phyloP scores from a whole-genome alignment of 2,888 invertebrate species.

The Hylaea fasciaria region DNA sequence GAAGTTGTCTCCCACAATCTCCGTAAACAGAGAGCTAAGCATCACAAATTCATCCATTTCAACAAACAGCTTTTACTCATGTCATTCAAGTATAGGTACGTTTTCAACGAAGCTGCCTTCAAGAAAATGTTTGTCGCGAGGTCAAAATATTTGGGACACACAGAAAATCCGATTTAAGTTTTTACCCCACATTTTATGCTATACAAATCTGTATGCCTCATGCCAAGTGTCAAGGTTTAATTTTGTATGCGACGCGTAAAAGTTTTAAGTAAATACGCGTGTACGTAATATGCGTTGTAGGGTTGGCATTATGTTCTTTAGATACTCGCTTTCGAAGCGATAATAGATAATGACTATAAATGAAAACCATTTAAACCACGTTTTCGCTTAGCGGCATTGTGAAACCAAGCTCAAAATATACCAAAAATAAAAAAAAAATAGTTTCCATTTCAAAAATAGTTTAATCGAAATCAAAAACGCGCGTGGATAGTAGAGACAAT shows the following conservation, averaged over 20 bases:
- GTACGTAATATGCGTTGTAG: conserved; percentile 11
- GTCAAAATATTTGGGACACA: conserved; percentile 36
- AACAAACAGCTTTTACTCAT: conserved; percentile 17
- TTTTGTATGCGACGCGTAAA: conserved; percentile 19
- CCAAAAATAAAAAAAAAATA: too few species aligned
- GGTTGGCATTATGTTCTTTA: conserved; percentile 9
- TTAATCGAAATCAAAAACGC: too few species aligned
- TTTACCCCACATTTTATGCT: conserved; percentile 24
- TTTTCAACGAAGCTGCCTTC: conserved; percentile 20
- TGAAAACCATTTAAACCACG: too few species aligned
- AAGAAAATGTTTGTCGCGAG: conserved; percentile 37
- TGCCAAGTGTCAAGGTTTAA: conserved; percentile 30
- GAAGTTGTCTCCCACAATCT: conserved; percentile 6
- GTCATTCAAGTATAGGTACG: conserved; percentile 32
- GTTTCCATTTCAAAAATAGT: too few species aligned
- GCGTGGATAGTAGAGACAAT: too few species aligned
- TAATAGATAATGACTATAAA: too few species aligned
- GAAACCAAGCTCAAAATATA: too few species aligned
- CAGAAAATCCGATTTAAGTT: conserved; percentile 37
- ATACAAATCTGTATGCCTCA: conserved; percentile 18
- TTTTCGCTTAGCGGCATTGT: too few species aligned
- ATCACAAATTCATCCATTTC: conserved; percentile 14
- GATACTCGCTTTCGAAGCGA: not conserved
- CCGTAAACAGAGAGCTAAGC: conserved; percentile 7
- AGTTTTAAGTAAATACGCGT: conserved; percentile 23